Percentiles rank a stretch among this genome's conserved stretches.
Evolutionary conservation across 2,113 vertebrate species (phyloP).

Genomic region (Calyptommatus sinebrachiatus): DNA sequence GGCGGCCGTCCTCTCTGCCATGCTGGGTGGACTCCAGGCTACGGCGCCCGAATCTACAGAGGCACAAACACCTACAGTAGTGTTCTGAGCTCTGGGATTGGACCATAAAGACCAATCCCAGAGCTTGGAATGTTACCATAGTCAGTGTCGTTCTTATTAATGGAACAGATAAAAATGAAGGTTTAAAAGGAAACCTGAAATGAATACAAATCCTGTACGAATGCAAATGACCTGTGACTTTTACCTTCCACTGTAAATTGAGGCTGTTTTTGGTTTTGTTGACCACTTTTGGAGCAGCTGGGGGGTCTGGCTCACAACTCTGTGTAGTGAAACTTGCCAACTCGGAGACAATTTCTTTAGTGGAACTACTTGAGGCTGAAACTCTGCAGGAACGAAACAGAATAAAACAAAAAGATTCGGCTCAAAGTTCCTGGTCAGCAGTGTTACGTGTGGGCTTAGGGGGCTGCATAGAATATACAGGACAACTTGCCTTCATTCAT

Average conservation of each 20-base stretch:
- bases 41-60: too few relatives aligned
- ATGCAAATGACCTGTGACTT: neutral
- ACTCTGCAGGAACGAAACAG: conserved; percentile 63
- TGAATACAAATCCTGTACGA: neutral
- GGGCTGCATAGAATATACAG: neutral
- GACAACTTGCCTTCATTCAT: too few relatives aligned
- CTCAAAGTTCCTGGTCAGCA: neutral
- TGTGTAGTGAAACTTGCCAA: conserved; percentile 75
- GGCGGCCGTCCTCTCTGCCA: too few relatives aligned
- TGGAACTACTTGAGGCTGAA: conserved; percentile 68
- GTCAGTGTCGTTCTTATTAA: too few relatives aligned
- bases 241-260: conserved; percentile 79
- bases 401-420: neutral
- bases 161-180: neutral
- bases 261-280: conserved; percentile 77
- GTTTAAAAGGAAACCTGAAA: neutral
- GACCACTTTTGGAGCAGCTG: conserved; percentile 71
- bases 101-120: too few relatives aligned
- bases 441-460: neutral
- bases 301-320: conserved; percentile 74
- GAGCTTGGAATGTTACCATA: too few relatives aligned
- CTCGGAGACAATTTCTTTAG: conserved; percentile 72
- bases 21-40: too few relatives aligned
- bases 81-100: too few relatives aligned
- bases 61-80: too few relatives aligned